Evolutionary conservation across 2,797 vertebrate genomes (phyloP).

Genomic region (Crypturellus tataupa): DNA sequence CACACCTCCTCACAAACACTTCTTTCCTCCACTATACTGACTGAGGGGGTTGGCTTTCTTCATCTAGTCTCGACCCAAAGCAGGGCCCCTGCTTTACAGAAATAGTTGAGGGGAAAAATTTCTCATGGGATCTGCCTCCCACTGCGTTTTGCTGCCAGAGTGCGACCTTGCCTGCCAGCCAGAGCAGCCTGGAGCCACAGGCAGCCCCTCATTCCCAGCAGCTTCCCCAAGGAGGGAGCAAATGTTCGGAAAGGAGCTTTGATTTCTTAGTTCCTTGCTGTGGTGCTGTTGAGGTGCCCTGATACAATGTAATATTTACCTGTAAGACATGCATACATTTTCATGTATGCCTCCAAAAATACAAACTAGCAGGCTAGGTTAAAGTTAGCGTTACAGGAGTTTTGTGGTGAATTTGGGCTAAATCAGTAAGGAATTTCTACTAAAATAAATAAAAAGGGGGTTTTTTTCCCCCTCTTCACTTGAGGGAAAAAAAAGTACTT

Average conservation of each 20-base stretch:
- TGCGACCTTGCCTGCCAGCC: neutral
- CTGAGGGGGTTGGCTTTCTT: neutral
- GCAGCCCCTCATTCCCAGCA: neutral
- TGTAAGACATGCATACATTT: too few relatives aligned
- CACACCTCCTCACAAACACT: neutral
- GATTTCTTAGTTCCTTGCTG: neutral
- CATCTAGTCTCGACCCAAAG: neutral
- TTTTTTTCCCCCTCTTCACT: neutral
- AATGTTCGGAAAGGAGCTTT: neutral
- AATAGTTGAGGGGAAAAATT: neutral
- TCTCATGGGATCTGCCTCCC: neutral
- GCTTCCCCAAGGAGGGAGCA: neutral
- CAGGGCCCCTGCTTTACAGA: neutral
- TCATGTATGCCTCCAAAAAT: neutral
- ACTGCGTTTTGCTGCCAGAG: neutral
- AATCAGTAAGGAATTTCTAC: neutral
- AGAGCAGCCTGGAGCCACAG: neutral
- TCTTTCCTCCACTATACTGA: fast-evolving
- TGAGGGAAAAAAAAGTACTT: neutral
- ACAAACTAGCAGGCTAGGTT: neutral
- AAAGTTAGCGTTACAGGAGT: neutral
- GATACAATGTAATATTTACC: neutral
- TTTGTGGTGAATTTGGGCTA: neutral
- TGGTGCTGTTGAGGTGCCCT: neutral
- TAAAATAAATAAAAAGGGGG: neutral